These are phyloP conservation scores for Ophonus ardosiacus DNA, from an alignment of 2,888 invertebrate genomes.

Conservation along the genomic window DNA sequence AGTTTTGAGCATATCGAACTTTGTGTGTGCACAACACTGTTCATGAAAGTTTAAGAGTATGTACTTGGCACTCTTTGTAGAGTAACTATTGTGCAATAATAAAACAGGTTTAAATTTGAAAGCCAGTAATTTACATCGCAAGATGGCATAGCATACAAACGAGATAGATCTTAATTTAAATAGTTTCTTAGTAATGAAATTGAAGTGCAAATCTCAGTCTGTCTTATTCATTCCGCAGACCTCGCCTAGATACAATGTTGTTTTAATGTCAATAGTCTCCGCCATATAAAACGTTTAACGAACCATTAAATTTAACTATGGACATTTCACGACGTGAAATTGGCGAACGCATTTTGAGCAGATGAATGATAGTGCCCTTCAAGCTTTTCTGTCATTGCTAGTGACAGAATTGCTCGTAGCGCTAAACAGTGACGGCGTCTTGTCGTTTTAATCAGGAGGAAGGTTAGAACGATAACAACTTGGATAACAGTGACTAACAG, in stretches of 20 bases:
- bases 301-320: conserved; percentile 62
- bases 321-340: conserved; percentile 51
- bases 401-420: background rate
- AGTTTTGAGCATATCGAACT: conserved; percentile 12
- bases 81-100: background rate
- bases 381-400: conserved; percentile 23
- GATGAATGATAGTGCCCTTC: conserved; percentile 43
- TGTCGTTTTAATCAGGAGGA: too few relatives aligned
- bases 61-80: background rate
- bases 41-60: background rate
- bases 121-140: background rate
- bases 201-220: conserved; percentile 45
- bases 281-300: conserved; percentile 61
- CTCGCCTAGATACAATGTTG: conserved; percentile 52
- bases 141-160: background rate
- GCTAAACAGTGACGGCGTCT: background rate
- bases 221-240: conserved; percentile 6
- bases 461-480: too few relatives aligned
- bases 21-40: background rate
- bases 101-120: background rate
- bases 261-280: conserved; percentile 51
- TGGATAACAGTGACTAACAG: too few relatives aligned
- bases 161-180: conserved; percentile 3
- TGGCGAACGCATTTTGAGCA: conserved; percentile 52
- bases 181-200: conserved; percentile 4